Percentiles rank a stretch among this genome's conserved stretches.
Conservation (phyloP, 2,888 invertebrate genomes). For the Troides aeacus region DNA sequence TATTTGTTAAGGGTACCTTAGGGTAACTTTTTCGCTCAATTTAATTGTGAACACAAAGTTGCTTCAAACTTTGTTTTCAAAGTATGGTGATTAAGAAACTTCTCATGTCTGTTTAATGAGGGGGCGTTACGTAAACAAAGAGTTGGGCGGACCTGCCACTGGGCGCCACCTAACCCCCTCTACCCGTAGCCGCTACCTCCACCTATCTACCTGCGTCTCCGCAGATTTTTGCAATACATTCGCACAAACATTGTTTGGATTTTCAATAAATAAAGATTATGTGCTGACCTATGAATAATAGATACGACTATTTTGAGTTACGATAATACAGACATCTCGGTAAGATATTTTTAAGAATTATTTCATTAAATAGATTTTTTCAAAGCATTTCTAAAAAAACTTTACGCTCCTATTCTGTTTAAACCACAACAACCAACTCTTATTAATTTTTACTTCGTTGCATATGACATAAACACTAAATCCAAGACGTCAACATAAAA, state of each 20-base stretch:
- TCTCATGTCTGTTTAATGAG: constrained; percentile 60
- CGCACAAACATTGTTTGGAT: constrained; percentile 18
- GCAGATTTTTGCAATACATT: constrained; percentile 64
- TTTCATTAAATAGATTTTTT: too few relatives aligned
- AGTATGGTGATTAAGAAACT: constrained; percentile 51
- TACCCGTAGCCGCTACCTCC: constrained; percentile 39
- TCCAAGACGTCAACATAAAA: not conserved
- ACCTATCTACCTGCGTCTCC: constrained; percentile 58
- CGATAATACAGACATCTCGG: too few relatives aligned
- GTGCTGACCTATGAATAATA: not conserved
- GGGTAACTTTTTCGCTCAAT: not conserved
- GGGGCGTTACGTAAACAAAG: constrained; percentile 78
- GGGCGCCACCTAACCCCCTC: constrained; percentile 58
- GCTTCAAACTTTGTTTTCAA: constrained; percentile 22
- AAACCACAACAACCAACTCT: too few relatives aligned
- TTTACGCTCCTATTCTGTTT: too few relatives aligned
- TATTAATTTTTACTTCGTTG: too few relatives aligned
- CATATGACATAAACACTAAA: not conserved
- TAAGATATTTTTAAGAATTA: too few relatives aligned
- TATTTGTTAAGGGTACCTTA: not conserved
- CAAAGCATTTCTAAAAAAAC: too few relatives aligned
- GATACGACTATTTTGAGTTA: too few relatives aligned
- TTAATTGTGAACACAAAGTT: not conserved
- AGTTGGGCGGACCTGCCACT: constrained; percentile 73
- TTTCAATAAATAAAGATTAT: constrained; percentile 1